Evolutionary conservation across 2,113 vertebrate genomes (phyloP), one percentile per base, ranked within the genome.

Genomic region (Chroicocephalus ridibundus): DNA sequence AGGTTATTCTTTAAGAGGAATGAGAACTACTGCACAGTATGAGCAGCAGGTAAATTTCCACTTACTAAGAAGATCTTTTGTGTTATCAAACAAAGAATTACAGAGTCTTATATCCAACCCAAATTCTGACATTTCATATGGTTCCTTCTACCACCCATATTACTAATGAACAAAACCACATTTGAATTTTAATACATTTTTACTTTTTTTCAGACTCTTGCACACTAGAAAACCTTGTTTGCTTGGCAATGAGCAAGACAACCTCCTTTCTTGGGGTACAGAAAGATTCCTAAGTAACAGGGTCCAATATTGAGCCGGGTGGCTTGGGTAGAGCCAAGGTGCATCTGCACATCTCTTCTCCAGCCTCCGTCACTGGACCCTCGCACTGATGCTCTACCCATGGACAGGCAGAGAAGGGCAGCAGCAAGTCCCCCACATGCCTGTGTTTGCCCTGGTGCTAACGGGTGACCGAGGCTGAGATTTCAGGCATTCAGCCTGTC

Each of bases 341-440:
- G 7, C 15, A 11, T 5, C 17, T 25, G 18, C 32, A 74, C 24
- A 11, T 5, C 64, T 47, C 44, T 72, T 20, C 18, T 27, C 57
- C 70, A 40, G 46, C 27, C 44, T 72, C 71, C 38, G 20, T 15
- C 17, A 6, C 29, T 22, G 7, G 22, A 38, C 49, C 51, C 69
- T 12, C 1, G 0, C 20, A 26, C 38, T 11, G 19, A 13, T 26
- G 46, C 20, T 40, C 3, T 16, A 42, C n/a, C n/a, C 6, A 1
- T 0, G 2, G 25, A 26, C 0, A 9, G 34, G 36, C 51, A 36
- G 18, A 42, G 58, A 51, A 79, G 22, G 51, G 25, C 31, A 78
- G 44, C 21, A 20, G 29, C 42, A 18, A 31, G 19, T 34, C 47
- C 40, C 27, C 16, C 7, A 1, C 8, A 0, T 5, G 1, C 25